Evolutionary conservation across 2,888 invertebrate genomes (phyloP).

Genomic region (Gymnosoma rotundatum): DNA sequence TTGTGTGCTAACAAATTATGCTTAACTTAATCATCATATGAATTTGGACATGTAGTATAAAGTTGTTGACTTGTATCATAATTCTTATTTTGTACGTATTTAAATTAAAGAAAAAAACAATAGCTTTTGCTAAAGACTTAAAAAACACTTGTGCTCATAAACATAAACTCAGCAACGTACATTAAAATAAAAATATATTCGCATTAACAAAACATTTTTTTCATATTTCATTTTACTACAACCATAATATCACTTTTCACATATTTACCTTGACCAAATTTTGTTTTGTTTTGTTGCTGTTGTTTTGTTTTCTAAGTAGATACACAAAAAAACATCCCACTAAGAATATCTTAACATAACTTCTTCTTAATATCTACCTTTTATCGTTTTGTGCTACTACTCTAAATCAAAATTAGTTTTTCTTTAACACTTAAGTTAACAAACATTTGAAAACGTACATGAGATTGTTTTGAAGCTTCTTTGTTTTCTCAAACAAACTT

Average conservation of each 20-base stretch:
- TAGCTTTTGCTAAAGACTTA: slow-evolving; percentile 18
- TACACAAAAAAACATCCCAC: slow-evolving; percentile 35
- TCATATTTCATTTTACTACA: slow-evolving; percentile 27
- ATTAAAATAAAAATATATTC: slow-evolving; percentile 8
- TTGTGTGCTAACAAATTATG: slow-evolving; percentile 44
- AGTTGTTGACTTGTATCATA: slow-evolving; percentile 16
- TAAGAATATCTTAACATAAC: slow-evolving; percentile 44
- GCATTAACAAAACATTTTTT: slow-evolving; percentile 42
- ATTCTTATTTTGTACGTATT: neutral
- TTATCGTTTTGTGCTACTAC: slow-evolving; percentile 71
- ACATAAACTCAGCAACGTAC: slow-evolving; percentile 4
- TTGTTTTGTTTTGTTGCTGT: slow-evolving; percentile 45
- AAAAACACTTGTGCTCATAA: slow-evolving; percentile 33
- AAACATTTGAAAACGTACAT: slow-evolving; percentile 8
- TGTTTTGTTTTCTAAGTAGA: slow-evolving; percentile 36
- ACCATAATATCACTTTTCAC: slow-evolving; percentile 75
- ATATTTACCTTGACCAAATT: slow-evolving; percentile 80
- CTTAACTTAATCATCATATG: slow-evolving; percentile 50
- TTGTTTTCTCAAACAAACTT: slow-evolving; percentile 5
- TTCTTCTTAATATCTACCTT: slow-evolving; percentile 64
- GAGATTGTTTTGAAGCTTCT: neutral
- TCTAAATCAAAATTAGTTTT: slow-evolving; percentile 33
- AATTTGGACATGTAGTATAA: slow-evolving; percentile 9
- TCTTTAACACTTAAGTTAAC: slow-evolving; percentile 44
- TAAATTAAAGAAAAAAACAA: slow-evolving; percentile 18